phyloP scores from a whole-genome alignment of 2,113 vertebrate genomes.

The Poecilia latipinna region DNA sequence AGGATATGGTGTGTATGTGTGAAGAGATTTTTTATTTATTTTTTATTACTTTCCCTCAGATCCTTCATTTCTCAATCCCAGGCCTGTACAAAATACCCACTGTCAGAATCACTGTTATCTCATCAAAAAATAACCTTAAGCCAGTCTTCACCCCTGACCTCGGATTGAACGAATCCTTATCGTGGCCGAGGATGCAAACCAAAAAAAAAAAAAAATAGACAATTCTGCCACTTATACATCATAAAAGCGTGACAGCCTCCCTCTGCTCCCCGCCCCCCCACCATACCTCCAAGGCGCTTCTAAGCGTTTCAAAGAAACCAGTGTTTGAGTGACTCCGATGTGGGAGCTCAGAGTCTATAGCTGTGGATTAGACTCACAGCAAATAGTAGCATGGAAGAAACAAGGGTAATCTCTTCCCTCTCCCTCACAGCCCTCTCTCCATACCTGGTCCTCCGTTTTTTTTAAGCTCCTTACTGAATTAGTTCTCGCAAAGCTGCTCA shows the following conservation, averaged over 20 bases:
- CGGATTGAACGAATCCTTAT: slow-evolving; percentile 49
- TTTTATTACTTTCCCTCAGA: slow-evolving; percentile 40
- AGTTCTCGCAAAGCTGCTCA: slow-evolving; percentile 69
- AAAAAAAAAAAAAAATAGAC: slow-evolving; percentile 46
- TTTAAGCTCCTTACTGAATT: slow-evolving; percentile 78
- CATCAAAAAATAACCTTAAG: slow-evolving; percentile 33
- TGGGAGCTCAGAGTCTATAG: slow-evolving; percentile 64
- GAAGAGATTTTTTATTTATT: slow-evolving; percentile 22
- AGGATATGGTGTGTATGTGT: slow-evolving; percentile 40
- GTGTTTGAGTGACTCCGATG: slow-evolving; percentile 67
- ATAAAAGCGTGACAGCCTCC: slow-evolving; percentile 53
- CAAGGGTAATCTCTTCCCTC: slow-evolving; percentile 76
- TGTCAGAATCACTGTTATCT: slow-evolving; percentile 9
- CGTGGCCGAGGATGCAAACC: slow-evolving; percentile 23
- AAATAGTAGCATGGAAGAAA: slow-evolving; percentile 76
- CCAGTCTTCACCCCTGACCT: slow-evolving; percentile 38
- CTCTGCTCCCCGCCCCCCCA: slow-evolving; percentile 28
- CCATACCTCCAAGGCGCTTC: slow-evolving; percentile 8
- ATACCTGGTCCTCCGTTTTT: slow-evolving; percentile 62
- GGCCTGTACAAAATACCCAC: slow-evolving; percentile 5
- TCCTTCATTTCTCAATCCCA: slow-evolving; percentile 40
- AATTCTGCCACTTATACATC: slow-evolving; percentile 53
- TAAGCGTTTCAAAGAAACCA: slow-evolving; percentile 63
- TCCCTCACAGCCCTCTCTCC: slow-evolving; percentile 60
- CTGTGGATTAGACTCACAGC: slow-evolving; percentile 75